A percentile compares a stretch with the other conserved stretches of the same genome.
phyloP scores from a whole-genome alignment of 2,113 vertebrate genomes.

The Tetraodon nigroviridis region DNA sequence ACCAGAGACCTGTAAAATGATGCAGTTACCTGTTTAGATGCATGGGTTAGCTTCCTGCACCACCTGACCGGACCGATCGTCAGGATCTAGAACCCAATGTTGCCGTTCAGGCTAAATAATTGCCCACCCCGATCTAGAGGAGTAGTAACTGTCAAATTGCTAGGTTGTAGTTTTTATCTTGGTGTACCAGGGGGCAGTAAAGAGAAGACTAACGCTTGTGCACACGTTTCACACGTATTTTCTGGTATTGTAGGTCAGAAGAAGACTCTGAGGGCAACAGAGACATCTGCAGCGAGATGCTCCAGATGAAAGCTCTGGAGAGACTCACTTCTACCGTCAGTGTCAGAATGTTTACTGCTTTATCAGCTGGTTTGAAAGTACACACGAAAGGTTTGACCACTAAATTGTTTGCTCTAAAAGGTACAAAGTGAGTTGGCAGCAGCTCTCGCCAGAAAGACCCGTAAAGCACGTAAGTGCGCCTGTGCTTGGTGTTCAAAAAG shows the following conservation, averaged over 20 bases:
- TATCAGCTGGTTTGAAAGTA: too few relatives aligned
- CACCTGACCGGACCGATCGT: too few relatives aligned
- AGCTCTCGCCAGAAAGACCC: slow-evolving; percentile 91
- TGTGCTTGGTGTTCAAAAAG: background rate
- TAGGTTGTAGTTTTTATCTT: slow-evolving; percentile 25
- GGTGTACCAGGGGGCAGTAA: slow-evolving; percentile 51
- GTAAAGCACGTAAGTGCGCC: slow-evolving; percentile 86
- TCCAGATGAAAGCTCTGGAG: slow-evolving; percentile 83
- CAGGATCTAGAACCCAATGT: too few relatives aligned
- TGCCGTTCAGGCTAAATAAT: too few relatives aligned
- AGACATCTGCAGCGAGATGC: slow-evolving; percentile 88
- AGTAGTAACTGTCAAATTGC: background rate
- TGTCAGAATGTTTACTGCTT: background rate
- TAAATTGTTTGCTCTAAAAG: slow-evolving; percentile 60
- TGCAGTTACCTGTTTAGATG: too few relatives aligned
- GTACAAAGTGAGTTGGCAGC: slow-evolving; percentile 92
- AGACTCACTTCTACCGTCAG: slow-evolving; percentile 87
- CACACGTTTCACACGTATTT: slow-evolving; percentile 24
- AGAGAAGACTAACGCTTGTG: slow-evolving; percentile 3
- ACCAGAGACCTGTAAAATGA: too few relatives aligned
- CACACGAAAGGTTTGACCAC: background rate
- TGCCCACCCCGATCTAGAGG: too few relatives aligned
- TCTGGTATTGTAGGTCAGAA: slow-evolving; percentile 72
- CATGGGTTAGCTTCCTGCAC: too few relatives aligned
- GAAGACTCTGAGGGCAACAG: slow-evolving; percentile 85